Base-by-base conservation (phyloP, 2,888 invertebrate genomes). In the Tridacna gigas region DNA sequence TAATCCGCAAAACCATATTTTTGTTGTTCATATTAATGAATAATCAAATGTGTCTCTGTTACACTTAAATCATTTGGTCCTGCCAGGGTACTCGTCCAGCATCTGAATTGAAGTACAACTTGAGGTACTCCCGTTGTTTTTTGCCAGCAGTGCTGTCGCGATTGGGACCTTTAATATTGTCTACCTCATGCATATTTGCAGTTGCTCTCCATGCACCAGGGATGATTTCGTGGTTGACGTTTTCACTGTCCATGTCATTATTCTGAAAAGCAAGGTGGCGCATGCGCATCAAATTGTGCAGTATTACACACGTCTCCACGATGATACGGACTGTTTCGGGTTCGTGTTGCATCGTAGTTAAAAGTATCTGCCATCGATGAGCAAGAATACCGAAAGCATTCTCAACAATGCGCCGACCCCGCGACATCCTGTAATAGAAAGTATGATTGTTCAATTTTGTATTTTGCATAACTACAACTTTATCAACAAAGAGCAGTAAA, bases 51-150 rank as follows among this genome's bases (percentile, higher is more conserved):
- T 51, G 51, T 51, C n/a, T n/a, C 51, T 51, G 51, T 51, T 51
- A 51, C 51, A 51, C 51, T 51, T 51, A 51, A 51, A 85, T 51
- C 51, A 51, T 51, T 51, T 51, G 51, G 51, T 51, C 51, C 51
- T 51, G 89, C 85, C 89, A 89, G 9, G 89, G 82, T 18, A 89
- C 89, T 25, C 77, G 84, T 45, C 89, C 86, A 71, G 86, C 88
- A 25, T 79, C 73, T 48, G 73, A 77, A 74, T 79, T 86, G 79
- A 89, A 86, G 77, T 89, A 89, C 69, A 86, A 80, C 77, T 79
- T 82, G 0, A 84, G 75, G 73, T 90, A 86, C 65, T 89, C 84
- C 26, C 88, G 78, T 60, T 79, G 75, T 65, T 83, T 79, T 73
- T 90, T 89, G 28, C 77, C 88, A 48, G 77, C 80, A 66, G 78